Base-by-base conservation (phyloP, 2,888 invertebrate species). In the Pilophorus perplexus region DNA sequence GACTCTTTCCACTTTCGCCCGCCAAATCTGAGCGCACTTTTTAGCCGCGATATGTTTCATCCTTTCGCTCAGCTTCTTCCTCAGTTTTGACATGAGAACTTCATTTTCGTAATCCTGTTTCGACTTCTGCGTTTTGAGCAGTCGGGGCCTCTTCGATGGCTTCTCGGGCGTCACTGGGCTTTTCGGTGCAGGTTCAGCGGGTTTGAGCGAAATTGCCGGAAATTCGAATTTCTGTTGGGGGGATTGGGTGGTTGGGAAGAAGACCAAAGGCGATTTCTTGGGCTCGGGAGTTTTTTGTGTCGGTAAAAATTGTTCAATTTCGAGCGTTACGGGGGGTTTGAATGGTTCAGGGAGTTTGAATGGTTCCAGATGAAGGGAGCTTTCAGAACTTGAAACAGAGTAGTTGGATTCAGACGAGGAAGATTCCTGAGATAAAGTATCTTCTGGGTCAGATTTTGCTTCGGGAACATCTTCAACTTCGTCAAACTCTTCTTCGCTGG, bases 21-120 rank as follows among this genome's bases (percentile, higher is more conserved):
- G 70, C 71, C 72, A 72, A 20, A 46, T 52, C 46, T 67, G 25
- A 52, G 69, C 69, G 62, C 69, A 69, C 71, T 73, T 68, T 73
- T 70, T 65, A 74, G 74, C 68, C 66, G 46, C 66, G 71, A 68
- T 67, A 25, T 71, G 65, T 70, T 72, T 65, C 66, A 69, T 70
- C 69, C 69, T 71, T 64, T 59, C 69, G 57, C 64, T 72, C 54
- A 57, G 68, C 72, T 70, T 72, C 66, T 68, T 74, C 71, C 71
- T 73, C 67, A 64, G 68, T 65, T 69, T 71, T 64, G 64, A 71
- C 66, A 71, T 69, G 5, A 66, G 23, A 1, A 54, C 22, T 16
- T 52, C 44, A 23, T 52, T 64, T 38, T 64, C 64, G 16, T 33
- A n/a, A 5, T 52, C 66, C 22, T 12, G 16, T 18, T 25, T 33